Evolutionary conservation across 2,888 invertebrate genomes (phyloP), one percentile per base, ranked within the genome.

Genomic region (Pollenia angustigena): DNA sequence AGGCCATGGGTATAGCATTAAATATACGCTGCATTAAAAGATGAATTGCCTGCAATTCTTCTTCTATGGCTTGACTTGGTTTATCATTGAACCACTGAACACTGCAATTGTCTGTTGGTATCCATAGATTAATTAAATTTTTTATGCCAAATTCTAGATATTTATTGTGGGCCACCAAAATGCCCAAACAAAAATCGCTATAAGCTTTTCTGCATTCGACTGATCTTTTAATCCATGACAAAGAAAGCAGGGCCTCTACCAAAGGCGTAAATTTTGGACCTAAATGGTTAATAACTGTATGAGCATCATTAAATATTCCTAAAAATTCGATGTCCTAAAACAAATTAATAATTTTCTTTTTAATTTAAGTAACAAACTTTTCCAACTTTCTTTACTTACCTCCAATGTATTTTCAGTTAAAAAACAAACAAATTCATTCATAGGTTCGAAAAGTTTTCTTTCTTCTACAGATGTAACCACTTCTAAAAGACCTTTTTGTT

Each of bases 121-220:
- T 93, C 93, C 96, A 96, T 64, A 94, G 93, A 48, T 92, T 90
- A n/a, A 96, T 94, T 75, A 96, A 92, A 90, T 94, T 95, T 68
- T 94, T 94, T 60, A 96, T 94, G 11, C 95, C 95, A 89, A 94
- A 94, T 88, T 94, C 94, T 6, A 95, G 94, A 91, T 96, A 95
- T 90, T 95, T 94, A 88, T 95, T 95, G 89, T 96, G 96, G 1
- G 96, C 95, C 62, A 96, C 95, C 78, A 96, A 93, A 69, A 97
- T 93, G 92, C 96, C 96, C 50, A 95, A 93, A 48, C 96, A 91
- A 90, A 97, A 96, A 62, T 94, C 94, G 90, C 95, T 94, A 91
- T 95, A 97, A 48, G 94, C 94, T 48, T 93, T 90, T 0, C 95
- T 93, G 64, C 94, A 93, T 23, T 92, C 88, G 0, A 64, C 81